Percentiles rank a stretch among this genome's conserved stretches.
Conservation (phyloP, 2,797 vertebrate genomes). For the Vipera ursinii region DNA sequence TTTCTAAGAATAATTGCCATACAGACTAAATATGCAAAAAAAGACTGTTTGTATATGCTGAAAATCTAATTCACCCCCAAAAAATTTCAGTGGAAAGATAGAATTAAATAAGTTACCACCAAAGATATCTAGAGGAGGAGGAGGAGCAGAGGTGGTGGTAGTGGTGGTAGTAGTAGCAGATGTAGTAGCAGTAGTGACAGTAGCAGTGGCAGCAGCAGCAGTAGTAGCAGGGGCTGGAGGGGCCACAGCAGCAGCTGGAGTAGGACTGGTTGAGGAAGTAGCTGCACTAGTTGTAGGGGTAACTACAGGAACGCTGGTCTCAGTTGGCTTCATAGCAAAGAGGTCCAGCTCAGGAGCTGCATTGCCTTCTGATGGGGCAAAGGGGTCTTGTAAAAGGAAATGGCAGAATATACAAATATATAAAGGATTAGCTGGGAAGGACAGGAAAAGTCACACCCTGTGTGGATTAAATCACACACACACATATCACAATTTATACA, state of each 20-base stretch:
- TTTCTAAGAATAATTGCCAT: slow-evolving; percentile 47
- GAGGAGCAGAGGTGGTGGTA: slow-evolving; percentile 70
- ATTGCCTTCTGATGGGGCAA: slow-evolving; percentile 95
- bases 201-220: slow-evolving; percentile 72
- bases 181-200: slow-evolving; percentile 68
- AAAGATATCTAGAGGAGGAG: slow-evolving; percentile 98
- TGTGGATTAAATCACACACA: slow-evolving; percentile 51
- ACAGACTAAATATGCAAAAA: slow-evolving; percentile 61
- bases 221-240: slow-evolving; percentile 73
- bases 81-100: slow-evolving; percentile 38
- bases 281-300: slow-evolving; percentile 82
- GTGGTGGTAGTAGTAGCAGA: slow-evolving; percentile 47
- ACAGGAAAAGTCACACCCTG: slow-evolving; percentile 52
- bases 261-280: slow-evolving; percentile 78
- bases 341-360: slow-evolving; percentile 94
- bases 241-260: slow-evolving; percentile 79
- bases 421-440: slow-evolving; percentile 68
- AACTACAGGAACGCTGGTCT: slow-evolving; percentile 83
- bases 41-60: slow-evolving; percentile 21
- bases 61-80: slow-evolving; percentile 53
- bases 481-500: slow-evolving; percentile 8
- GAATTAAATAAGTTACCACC: slow-evolving; percentile 87
- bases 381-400: slow-evolving; percentile 91
- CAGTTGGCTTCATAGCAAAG: slow-evolving; percentile 95
- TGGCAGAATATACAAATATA: slow-evolving; percentile 69